Evolutionary conservation across 2,113 vertebrate genomes (phyloP), one percentile per base, ranked within the genome.

Genomic region (Oophaga pumilio): DNA sequence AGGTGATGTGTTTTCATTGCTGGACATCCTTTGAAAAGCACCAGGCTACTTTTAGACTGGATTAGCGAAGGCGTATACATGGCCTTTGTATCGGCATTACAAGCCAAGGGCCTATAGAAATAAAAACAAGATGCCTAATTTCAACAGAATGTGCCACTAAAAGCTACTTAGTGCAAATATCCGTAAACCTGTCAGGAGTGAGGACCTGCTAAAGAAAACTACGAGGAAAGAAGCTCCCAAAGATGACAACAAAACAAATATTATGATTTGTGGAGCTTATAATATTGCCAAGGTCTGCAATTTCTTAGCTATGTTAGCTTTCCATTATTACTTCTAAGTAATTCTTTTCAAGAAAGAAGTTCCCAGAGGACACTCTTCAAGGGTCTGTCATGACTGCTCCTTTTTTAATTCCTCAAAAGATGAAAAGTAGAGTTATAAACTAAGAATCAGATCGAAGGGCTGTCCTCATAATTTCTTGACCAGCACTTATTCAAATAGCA

Each of bases 111-210:
- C 90, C 92, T 92, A 90, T 91, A 91, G 89, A 91, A 92, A 92
- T 91, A 89, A 92, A 93, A 92, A 93, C 92, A 92, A 91, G 89
- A 91, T 91, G 92, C 91, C 92, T 92, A 87, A 92, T 93, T 93
- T 93, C 91, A 92, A 90, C 91, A 92, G 90, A 90, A 85, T 88
- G 90, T 88, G 90, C 89, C 90, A 89, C 90, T 92, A 93, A 94
- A 93, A 94, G 91, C 92, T 93, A 92, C 93, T 94, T 93, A 94
- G 93, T 91, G 91, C 93, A 94, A 94, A 94, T 93, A 93, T 94
- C 93, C 93, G 91, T 94, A 91, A 94, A 94, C 87, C 91, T 92
- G 93, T 93, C 90, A 92, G 91, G 90, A 92, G 91, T 90, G 89
- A 93, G 90, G 90, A 87, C 91, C 92, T 91, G 91, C 90, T 91